These are phyloP conservation scores for Caenorhabditis parvicauda DNA, from an alignment of 2,888 invertebrate species.

Conservation along the genomic window DNA sequence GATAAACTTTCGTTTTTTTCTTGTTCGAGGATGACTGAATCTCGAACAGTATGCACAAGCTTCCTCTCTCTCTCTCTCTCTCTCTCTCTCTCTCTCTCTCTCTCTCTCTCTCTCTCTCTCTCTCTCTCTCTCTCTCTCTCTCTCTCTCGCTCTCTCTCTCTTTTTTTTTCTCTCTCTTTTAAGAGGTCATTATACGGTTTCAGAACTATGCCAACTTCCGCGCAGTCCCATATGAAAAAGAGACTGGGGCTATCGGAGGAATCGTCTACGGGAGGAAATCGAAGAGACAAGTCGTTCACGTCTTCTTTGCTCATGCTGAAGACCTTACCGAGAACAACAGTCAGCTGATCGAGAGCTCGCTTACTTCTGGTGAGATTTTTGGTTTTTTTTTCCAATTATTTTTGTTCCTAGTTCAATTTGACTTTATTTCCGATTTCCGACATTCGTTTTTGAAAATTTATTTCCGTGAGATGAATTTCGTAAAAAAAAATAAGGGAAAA, in stretches of 20 bases:
- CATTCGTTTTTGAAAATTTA: no score
- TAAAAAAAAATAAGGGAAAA: no score
- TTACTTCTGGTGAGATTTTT: conserved; percentile 24
- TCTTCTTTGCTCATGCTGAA: conserved; percentile 30
- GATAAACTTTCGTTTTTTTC: no score
- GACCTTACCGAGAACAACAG: conserved; percentile 26
- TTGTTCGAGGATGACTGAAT: no score
- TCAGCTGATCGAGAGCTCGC: conserved; percentile 25
- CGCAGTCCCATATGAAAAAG: conserved; percentile 9
- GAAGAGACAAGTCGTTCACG: conserved; percentile 25
- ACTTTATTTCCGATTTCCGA: background rate
- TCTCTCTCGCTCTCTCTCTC: no score
- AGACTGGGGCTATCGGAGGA: conserved; percentile 18
- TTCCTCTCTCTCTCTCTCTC: no score
- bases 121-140: no score
- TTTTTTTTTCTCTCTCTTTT: no score
- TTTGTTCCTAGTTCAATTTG: background rate
- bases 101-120: no score
- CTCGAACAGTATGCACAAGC: no score
- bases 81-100: no score
- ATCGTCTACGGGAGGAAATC: conserved; percentile 23
- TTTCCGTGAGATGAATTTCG: no score
- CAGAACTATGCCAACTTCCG: conserved; percentile 25
- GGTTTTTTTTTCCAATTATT: background rate
- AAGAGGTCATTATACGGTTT: background rate